Conservation (phyloP, 2,888 invertebrate genomes). For the Coelinius sp. region DNA sequence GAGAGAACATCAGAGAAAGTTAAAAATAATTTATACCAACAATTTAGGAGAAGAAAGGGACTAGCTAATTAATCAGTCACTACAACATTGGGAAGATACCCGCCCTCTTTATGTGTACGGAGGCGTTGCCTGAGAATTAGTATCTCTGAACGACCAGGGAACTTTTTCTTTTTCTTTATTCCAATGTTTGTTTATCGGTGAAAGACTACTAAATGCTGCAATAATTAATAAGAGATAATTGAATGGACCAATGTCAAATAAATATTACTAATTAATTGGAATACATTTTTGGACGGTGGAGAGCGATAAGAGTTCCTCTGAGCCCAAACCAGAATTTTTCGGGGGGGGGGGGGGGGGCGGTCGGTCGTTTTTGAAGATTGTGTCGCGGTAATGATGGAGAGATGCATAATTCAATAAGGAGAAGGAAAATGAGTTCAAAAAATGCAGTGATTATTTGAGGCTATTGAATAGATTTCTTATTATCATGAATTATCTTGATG, state of each 20-base stretch:
- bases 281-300: constrained; percentile 47
- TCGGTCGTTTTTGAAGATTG: not conserved
- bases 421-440: not conserved
- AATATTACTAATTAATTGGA: constrained; percentile 62
- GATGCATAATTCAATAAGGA: constrained; percentile 8
- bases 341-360: not conserved
- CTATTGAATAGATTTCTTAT: constrained; percentile 47
- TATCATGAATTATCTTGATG: constrained; percentile 56
- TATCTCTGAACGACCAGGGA: constrained; percentile 19
- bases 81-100: not conserved
- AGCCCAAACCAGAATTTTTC: constrained; percentile 37
- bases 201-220: constrained; percentile 26
- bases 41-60: no score
- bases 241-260: constrained; percentile 52
- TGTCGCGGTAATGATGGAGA: not conserved
- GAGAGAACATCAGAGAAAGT: not conserved
- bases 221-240: constrained; percentile 48
- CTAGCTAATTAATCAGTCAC: no score
- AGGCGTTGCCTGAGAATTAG: constrained; percentile 43
- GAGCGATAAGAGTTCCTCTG: constrained; percentile 45
- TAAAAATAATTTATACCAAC: constrained; percentile 20
- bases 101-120: constrained; percentile 16
- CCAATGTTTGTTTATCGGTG: no score
- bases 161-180: not conserved
- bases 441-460: not conserved